Base-by-base conservation (phyloP, 2,113 vertebrate species). In the Toxotes jaculatrix region DNA sequence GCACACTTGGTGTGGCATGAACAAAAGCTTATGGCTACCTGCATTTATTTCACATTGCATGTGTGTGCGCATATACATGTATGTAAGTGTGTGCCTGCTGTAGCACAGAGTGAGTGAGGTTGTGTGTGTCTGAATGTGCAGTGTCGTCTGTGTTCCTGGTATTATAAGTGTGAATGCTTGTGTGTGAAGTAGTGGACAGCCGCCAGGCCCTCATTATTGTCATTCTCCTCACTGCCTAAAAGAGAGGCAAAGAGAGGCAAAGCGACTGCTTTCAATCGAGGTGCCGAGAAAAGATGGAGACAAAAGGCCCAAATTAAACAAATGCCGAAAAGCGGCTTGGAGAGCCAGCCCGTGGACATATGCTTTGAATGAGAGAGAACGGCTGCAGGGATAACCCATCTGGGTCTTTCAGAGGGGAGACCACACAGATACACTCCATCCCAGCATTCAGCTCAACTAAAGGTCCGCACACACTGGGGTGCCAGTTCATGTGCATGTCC, bases 211-310 rank as follows among this genome's bases (percentile, higher is more conserved):
- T 93, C 94, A 93, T 94, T 92, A 95, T 96, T 96, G 94, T 93
- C 93, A 96, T 95, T 95, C 95, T 88, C 87, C 93, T 95, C 95
- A 95, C 95, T 95, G 91, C 88, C 90, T 77, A 71, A 93, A 92
- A 87, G 90, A 77, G 89, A 88, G 74, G 89, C 85, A 79, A 89
- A 90, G 82, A 68, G 68, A 90, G 91, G 93, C 90, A 77, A 93
- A 94, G 89, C 87, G 88, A 75, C 89, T 88, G 82, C 93, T 94
- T 95, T 94, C 93, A 95, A 75, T 91, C 51, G 71, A 76, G 79
- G 88, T 90, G 77, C 84, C 40, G 77, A 92, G 87, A 66, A 83
- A 81, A 88, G 88, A 90, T 71, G 84, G 76, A 85, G 74, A 91
- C 87, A 94, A 93, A 95, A 90, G 92, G 90, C 92, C 76, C 74